Evolutionary conservation across 2,888 invertebrate genomes (phyloP).

Genomic region (Lobophora halterata): DNA sequence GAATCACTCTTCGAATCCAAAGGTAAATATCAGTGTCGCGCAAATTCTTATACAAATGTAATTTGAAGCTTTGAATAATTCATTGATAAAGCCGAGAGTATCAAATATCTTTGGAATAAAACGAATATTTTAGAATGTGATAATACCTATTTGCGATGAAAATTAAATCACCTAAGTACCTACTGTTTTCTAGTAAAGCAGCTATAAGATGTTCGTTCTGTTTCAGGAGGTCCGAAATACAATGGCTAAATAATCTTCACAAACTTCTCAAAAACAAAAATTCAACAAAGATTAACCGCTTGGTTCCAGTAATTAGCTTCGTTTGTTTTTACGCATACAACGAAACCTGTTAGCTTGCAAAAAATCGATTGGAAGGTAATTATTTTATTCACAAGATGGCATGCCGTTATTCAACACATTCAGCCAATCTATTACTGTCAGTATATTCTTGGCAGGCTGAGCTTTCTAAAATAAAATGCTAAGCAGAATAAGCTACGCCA

Average conservation of each 20-base stretch:
- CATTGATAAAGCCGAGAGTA: conserved; percentile 11
- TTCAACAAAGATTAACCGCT: conserved; percentile 27
- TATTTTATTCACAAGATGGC: conserved; percentile 32
- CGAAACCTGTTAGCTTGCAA: conserved; percentile 31
- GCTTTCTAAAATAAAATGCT: conserved; percentile 43
- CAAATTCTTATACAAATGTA: conserved; percentile 25
- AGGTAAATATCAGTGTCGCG: conserved; percentile 45
- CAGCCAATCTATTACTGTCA: conserved; percentile 29
- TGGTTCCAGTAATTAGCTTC: conserved; percentile 26
- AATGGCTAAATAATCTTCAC: too few species aligned
- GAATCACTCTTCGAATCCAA: conserved; percentile 32
- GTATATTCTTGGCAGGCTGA: conserved; percentile 24
- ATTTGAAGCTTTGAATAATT: conserved; percentile 26
- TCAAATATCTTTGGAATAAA: too few species aligned
- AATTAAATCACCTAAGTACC: not conserved
- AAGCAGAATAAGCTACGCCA: conserved; percentile 24
- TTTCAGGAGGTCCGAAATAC: too few species aligned
- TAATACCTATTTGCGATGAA: too few species aligned
- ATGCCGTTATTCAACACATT: conserved; percentile 28
- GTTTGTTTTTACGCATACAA: conserved; percentile 27
- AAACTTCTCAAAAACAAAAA: too few species aligned
- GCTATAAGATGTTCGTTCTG: too few species aligned
- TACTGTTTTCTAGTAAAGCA: not conserved
- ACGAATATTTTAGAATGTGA: too few species aligned
- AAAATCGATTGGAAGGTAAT: conserved; percentile 31